Base-by-base conservation (phyloP, 2,113 vertebrate species). In the Chloropsis cyanopogon region DNA sequence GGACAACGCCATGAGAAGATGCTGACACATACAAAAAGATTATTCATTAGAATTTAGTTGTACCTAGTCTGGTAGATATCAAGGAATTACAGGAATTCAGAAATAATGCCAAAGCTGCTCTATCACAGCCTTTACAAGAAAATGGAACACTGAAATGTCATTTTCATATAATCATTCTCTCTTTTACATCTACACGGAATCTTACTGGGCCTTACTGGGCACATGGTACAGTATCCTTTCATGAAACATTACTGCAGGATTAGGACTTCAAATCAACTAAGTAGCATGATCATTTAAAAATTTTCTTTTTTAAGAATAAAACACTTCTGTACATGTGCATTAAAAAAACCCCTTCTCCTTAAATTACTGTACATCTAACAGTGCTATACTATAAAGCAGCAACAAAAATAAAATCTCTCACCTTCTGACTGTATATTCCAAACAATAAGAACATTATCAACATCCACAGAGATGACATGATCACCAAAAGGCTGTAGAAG, bases 401-500 rank as follows among this genome's bases (percentile, higher is more conserved):
- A 77, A 87, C 10, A 90, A 93, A 49, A 50, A 12, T 3, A 16
- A 57, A 77, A 25, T 24, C 25, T 89, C 96, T 97, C 91, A 99
- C 99, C 99, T 98, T 98, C 98, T 91, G 98, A 98, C 60, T 99
- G 98, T 68, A 99, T 96, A 53, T 99, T 98, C 99, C 99, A 99
- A 95, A 99, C 98, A 57, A 99, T 98, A 96, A 99, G 98, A 83
- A 98, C 39, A 82, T 98, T 98, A n/a, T 98, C 96, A 28, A 93
- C 91, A 97, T 99, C 99, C 26, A 99, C 98, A 75, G 99, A 99
- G 66, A 99, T 98, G 59, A 99, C 72, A 57, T 99, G 99, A 96
- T 99, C 99, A 8, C 99, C 99, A 95, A 99, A 98, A 35, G 99
- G 98, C 82, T 99, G 98, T 22, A 99, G 95, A 80, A 99, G 97